These are phyloP conservation scores for Selene dorsalis DNA, from an alignment of 2,797 vertebrate genomes.

Conservation along the genomic window DNA sequence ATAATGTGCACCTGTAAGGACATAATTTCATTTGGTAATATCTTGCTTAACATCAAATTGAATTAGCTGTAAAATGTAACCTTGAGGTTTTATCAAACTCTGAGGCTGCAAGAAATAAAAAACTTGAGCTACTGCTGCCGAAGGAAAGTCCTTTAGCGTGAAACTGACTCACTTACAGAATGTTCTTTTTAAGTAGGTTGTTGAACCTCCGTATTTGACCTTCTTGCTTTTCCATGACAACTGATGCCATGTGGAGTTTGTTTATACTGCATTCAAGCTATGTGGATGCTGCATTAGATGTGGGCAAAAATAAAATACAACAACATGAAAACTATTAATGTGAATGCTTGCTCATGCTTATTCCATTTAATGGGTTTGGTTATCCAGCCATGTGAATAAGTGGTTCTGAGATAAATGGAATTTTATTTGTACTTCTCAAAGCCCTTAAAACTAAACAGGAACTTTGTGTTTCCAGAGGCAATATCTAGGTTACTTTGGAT, in stretches of 20 bases:
- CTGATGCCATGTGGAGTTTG: background rate
- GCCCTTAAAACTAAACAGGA: background rate
- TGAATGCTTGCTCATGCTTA: background rate
- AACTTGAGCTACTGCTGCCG: too few relatives aligned
- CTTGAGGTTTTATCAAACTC: background rate
- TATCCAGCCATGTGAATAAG: background rate
- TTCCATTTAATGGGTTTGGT: background rate
- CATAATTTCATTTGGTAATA: conserved; percentile 5
- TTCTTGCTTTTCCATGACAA: background rate
- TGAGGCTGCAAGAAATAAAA: too few relatives aligned
- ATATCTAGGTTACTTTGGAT: background rate
- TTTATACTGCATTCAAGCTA: background rate
- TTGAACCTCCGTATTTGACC: background rate
- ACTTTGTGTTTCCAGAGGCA: background rate
- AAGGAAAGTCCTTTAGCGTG: too few relatives aligned
- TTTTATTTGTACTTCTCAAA: background rate
- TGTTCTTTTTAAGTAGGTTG: background rate
- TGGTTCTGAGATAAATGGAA: background rate
- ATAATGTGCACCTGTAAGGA: background rate
- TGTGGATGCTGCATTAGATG: background rate
- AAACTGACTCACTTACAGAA: background rate
- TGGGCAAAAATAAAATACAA: background rate
- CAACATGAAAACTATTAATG: background rate
- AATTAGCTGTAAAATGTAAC: background rate
- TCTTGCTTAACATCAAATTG: background rate